Evolutionary conservation across 2,888 invertebrate genomes (phyloP), one percentile per base, ranked within the genome.

Genomic region (Rotaria magnacalcarata): DNA sequence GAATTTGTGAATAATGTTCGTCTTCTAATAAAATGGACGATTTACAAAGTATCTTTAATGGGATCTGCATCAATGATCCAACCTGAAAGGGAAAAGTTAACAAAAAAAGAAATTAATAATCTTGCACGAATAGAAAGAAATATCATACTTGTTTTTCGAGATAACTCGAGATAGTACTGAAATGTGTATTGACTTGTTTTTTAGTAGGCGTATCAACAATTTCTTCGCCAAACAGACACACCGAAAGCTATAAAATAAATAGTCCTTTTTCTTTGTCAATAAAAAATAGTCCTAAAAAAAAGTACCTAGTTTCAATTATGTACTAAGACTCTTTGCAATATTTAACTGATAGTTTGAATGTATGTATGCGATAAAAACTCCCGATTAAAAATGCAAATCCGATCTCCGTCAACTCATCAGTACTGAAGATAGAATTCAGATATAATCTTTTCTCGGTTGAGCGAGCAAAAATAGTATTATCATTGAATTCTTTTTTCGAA

Each of bases 21-120:
- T 96, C 96, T 4, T 94, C 93, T 90, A 98, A 93, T 7, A 96
- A 94, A 0, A 95, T 95, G 0, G 96, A 96, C 0, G 96, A 95
- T 92, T 97, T 97, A 16, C 96, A 93, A 86, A 97, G 92, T 0
- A 94, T 93, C 0, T 96, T 95, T 84, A 97, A 92, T 0, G 96
- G 95, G n/a, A 86, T 84, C 21, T 86, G 86, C n/a, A 75, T 85
- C 7, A 86, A 50, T 34, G 54, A 47, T 47, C 43, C 80, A 47
- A 80, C 80, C 80, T 80, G 11, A 47, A 43, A 11, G 7, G 0
- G 27, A 34, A 1, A 34, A 14, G 5, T n/a, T 24, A 43, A 24
- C 41, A 24, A 43, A 74, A 50, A 14, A 50, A 50, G 10, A 21
- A 41, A 21, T 41, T 43, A 5, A 11, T 74, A 43, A 14, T 41